Base-by-base conservation (phyloP, 2,888 invertebrate species). In the Mimumesa dahlbomi region DNA sequence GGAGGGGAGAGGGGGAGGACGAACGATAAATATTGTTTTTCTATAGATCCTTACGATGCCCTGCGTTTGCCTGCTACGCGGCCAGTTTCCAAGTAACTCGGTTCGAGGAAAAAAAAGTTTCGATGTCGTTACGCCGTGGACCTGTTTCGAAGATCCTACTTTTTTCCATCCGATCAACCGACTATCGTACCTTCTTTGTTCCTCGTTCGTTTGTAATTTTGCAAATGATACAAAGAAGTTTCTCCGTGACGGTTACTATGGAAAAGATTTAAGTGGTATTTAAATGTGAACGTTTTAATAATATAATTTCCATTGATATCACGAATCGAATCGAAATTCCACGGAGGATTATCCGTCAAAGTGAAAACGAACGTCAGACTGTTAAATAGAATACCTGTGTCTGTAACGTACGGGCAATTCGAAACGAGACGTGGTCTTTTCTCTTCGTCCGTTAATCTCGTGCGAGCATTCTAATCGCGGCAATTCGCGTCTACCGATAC, bases 11-110 rank as follows among this genome's bases (percentile, higher is more conserved):
- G 62, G 66, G 66, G 34, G 54, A 25, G 58, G 64, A 52, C 69
- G 65, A 67, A 77, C 85, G 81, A 86, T 86, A 86, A 86, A 86
- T 86, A 86, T 86, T 79, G 84, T 86, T 86, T 85, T 86, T 86
- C 79, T 58, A 59, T 49, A 36, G 58, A 65, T 66, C 66, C 73
- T 68, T 58, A 58, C 49, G 65, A 70, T 74, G 75, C 69, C 59
- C 54, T 59, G 65, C 59, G 46, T 43, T 25, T 46, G 54, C 29
- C 61, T 38, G 49, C 34, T 59, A 50, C 70, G 73, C 75, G 73
- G 66, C 58, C 74, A 74, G 77, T 77, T 85, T 84, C 85, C 86
- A 71, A 83, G 84, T 85, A 84, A 78, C 74, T 61, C 64, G 72
- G 31, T 48, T 45, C 52, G 56, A 52, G 67, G 3, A 7, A 67